Percentiles rank a stretch among this genome's conserved stretches.
Conservation (phyloP, 2,113 vertebrate genomes). For the Anser cygnoides region DNA sequence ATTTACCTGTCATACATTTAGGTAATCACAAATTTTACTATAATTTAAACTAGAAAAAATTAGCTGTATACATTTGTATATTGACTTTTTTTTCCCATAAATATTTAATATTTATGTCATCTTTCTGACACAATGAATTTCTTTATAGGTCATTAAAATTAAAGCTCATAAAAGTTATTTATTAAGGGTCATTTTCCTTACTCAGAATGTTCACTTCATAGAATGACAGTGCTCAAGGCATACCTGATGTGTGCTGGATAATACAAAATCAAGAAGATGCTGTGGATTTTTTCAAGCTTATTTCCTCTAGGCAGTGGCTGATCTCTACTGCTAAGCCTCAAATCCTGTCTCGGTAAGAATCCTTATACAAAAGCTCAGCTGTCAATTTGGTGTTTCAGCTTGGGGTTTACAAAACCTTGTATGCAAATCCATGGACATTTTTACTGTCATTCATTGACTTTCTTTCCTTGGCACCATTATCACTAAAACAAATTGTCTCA, state of each 20-base stretch:
- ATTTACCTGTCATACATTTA: background rate
- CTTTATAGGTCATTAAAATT: background rate
- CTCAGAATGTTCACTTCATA: background rate
- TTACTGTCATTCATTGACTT: background rate
- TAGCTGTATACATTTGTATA: background rate
- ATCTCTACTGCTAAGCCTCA: background rate
- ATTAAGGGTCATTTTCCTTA: background rate
- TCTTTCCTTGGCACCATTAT: background rate
- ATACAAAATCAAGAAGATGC: background rate
- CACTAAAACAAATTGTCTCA: background rate
- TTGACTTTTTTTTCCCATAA: background rate
- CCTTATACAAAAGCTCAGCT: background rate
- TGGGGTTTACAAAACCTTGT: background rate
- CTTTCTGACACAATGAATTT: background rate
- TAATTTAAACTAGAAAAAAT: background rate
- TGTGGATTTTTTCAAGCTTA: background rate
- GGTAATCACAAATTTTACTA: background rate
- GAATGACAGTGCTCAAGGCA: background rate
- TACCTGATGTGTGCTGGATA: background rate
- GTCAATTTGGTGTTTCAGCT: background rate
- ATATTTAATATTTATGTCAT: background rate
- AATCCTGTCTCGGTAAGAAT: background rate
- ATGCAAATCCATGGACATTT: background rate
- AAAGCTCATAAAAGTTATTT: background rate
- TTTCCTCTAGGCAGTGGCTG: background rate